Evolutionary conservation across 2,113 vertebrate species (phyloP).

Genomic region (Actenoides hombroni): DNA sequence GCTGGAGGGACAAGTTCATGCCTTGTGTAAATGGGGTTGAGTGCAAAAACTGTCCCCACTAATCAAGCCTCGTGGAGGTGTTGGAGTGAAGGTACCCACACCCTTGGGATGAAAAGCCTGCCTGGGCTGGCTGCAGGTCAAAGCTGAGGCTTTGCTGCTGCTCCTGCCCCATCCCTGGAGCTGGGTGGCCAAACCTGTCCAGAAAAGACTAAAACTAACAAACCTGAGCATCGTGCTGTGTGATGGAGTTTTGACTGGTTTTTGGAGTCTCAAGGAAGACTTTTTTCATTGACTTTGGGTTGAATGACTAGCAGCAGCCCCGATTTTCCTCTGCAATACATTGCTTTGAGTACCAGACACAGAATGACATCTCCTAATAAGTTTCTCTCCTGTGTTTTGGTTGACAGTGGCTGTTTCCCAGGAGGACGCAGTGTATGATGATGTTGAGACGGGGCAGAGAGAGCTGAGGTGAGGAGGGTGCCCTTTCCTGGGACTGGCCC

Average conservation of each 20-base stretch:
- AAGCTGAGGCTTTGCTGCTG: background rate
- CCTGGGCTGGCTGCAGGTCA: background rate
- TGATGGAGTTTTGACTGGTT: background rate
- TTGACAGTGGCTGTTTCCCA: conserved; percentile 49
- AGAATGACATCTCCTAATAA: background rate
- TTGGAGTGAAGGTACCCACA: accelerated
- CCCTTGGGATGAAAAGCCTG: background rate
- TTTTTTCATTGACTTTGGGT: background rate
- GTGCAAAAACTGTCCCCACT: background rate
- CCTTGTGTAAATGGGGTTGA: background rate
- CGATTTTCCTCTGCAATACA: background rate
- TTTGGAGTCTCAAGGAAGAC: accelerated
- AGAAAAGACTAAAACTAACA: background rate
- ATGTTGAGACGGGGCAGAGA: conserved; percentile 5
- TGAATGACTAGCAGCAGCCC: accelerated
- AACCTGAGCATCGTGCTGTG: background rate
- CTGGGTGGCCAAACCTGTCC: background rate
- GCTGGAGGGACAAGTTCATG: background rate
- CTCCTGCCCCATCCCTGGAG: background rate
- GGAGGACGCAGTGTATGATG: conserved; percentile 46
- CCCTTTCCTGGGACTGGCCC: background rate
- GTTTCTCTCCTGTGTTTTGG: background rate
- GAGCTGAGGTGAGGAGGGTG: conserved; percentile 58
- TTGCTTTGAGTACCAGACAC: background rate
- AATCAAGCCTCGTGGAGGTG: background rate